Base-by-base conservation (phyloP, 2,888 invertebrate species). In the Drosophila paranaensis region DNA sequence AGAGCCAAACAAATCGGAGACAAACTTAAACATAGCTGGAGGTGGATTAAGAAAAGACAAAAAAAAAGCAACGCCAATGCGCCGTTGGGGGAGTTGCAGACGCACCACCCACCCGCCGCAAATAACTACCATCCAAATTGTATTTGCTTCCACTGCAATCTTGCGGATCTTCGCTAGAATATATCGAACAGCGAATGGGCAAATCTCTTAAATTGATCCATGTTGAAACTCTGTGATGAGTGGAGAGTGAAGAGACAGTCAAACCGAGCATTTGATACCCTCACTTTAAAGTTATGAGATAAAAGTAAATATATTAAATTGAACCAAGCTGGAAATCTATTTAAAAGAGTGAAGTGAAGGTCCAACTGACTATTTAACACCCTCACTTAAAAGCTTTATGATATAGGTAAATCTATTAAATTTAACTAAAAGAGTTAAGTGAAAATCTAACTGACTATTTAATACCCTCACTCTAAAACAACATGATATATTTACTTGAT, bases 1-100 rank as follows among this genome's bases (percentile, higher is more conserved):
- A 56, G 62, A 70, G 61, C 71, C 67, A 71, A 77, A 88, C 89
- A 89, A 88, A 89, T 89, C 90, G 90, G 76, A 89, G 77, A 88
- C 88, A 85, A 71, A 82, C 86, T 77, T 70, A 61, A 87, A 87
- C 84, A 85, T 71, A 51, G 74, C 68, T 64, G 71, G 60, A 53
- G 63, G 60, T 56, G 66, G 65, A 30, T 45, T 50, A 30, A 4
- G 11, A 30, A 48, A 45, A 40, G n/a, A 53, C 4, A 30, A 50
- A 25, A 53, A n/a, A 25, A 48, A 30, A 50, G 39, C 40, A 43
- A 54, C 43, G 57, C 40, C 25, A 60, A 56, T 14, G 33, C 53
- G 27, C 43, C 46, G 27, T 10, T n/a, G 27, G 33, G 58, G 35
- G 50, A 37, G 57, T 33, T 20, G 45, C 20, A 56, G 50, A 56